These are phyloP conservation scores for Lathronympha strigana DNA, from an alignment of 2,888 invertebrate species.

Conservation along the genomic window DNA sequence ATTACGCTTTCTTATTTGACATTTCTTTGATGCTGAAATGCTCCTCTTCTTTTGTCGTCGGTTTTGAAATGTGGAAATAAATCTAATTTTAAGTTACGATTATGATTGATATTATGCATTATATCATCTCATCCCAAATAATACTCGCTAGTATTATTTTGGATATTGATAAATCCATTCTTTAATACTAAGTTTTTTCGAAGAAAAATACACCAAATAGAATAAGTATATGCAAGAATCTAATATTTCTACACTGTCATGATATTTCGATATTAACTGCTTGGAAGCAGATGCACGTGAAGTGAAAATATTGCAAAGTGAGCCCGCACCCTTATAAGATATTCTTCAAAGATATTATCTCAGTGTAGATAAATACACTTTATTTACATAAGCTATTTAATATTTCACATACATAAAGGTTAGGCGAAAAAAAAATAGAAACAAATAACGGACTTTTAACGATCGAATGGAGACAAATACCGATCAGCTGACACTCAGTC, in stretches of 20 bases:
- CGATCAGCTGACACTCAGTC: too few species aligned
- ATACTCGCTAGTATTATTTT: too few species aligned
- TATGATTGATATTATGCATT: too few species aligned
- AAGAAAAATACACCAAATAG: neutral
- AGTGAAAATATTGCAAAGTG: slow-evolving; percentile 36
- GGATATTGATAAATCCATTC: too few species aligned
- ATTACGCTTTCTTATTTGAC: slow-evolving; percentile 34
- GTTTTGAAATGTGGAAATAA: neutral
- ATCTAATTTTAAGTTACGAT: too few species aligned
- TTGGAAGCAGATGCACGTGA: slow-evolving; percentile 37
- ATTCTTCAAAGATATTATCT: slow-evolving; percentile 1
- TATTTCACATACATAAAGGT: too few species aligned
- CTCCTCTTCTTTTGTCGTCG: slow-evolving; percentile 1
- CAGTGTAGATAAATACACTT: neutral
- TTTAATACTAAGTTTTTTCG: too few species aligned
- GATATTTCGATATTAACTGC: slow-evolving; percentile 38
- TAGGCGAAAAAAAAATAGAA: too few species aligned
- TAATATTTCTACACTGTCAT: slow-evolving; percentile 17
- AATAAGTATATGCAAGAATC: neutral
- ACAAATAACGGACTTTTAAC: too few species aligned
- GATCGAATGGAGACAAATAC: too few species aligned
- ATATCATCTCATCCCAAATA: too few species aligned
- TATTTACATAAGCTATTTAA: too few species aligned
- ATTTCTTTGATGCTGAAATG: slow-evolving; percentile 29
- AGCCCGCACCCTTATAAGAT: slow-evolving; percentile 2